A percentile compares a stretch with the other conserved stretches of the same genome.
phyloP scores from a whole-genome alignment of 30 jellyfish, hydroid and myxozoan genomes.

The Pelagia noctiluca region DNA sequence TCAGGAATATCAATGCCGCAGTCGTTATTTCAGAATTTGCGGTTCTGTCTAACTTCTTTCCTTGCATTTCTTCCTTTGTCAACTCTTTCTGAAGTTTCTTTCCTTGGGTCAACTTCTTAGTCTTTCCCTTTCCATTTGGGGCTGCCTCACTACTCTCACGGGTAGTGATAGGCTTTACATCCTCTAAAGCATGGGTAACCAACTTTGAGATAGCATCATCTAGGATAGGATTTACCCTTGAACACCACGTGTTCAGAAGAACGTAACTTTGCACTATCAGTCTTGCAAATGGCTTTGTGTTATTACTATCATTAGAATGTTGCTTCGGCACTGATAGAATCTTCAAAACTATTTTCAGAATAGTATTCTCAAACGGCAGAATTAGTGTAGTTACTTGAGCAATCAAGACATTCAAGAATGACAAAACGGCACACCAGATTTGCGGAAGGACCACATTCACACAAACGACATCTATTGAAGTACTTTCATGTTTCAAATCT shows the following conservation, averaged over 20 bases:
- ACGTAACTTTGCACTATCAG: constrained; percentile 32
- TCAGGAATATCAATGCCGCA: constrained; percentile 48
- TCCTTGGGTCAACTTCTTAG: constrained; percentile 35
- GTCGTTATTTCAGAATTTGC: constrained; percentile 23
- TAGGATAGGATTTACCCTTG: constrained; percentile 2
- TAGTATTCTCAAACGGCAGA: constrained; percentile 35
- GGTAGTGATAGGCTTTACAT: background rate
- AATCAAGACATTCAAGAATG: constrained; percentile 24
- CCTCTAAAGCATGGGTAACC: constrained; percentile 24
- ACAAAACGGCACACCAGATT: constrained; percentile 23
- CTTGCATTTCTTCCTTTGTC: constrained; percentile 31
- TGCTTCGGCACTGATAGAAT: background rate
- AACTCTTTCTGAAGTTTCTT: constrained; percentile 48
- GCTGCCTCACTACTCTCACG: background rate
- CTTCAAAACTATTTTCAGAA: background rate
- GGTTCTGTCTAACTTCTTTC: constrained; percentile 25
- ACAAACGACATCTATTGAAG: constrained; percentile 45
- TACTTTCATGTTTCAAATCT: background rate
- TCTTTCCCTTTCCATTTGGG: constrained; percentile 19
- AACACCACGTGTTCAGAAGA: constrained; percentile 40
- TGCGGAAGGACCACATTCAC: constrained; percentile 26
- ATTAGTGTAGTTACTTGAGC: constrained; percentile 32
- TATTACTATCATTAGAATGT: background rate
- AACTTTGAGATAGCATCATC: background rate
- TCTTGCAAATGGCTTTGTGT: background rate